Conservation (phyloP, 2,797 vertebrate species). For the Garrulus glandarius region DNA sequence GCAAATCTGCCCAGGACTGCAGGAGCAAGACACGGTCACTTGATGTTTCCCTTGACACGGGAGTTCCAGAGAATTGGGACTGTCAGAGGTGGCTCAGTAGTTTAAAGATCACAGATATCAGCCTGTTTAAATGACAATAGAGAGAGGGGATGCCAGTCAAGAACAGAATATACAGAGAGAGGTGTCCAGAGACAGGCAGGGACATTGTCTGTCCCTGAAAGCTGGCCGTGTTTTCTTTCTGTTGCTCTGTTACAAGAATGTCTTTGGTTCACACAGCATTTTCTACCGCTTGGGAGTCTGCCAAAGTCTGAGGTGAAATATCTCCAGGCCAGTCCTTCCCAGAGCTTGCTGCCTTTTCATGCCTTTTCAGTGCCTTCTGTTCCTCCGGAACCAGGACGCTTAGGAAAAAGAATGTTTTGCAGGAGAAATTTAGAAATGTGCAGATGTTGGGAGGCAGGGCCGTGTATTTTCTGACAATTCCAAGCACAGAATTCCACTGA, state of each 20-base stretch:
- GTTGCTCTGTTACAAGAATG: background rate
- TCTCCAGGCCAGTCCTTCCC: background rate
- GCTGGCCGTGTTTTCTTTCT: background rate
- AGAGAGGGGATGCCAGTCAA: background rate
- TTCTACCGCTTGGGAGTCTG: background rate
- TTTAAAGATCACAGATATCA: background rate
- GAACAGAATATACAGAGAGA: background rate
- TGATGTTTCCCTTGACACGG: background rate
- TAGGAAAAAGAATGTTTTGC: background rate
- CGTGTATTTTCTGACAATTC: background rate
- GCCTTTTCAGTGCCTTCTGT: background rate
- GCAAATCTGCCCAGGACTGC: background rate
- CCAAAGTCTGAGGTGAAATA: background rate
- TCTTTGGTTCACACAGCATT: background rate
- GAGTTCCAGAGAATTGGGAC: background rate
- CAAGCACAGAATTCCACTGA: background rate
- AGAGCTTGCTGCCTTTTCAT: background rate
- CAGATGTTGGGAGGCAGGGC: background rate
- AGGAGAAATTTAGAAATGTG: background rate
- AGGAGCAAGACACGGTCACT: background rate
- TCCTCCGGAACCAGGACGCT: background rate
- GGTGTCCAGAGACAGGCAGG: background rate
- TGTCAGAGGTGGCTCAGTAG: background rate
- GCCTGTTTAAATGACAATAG: background rate
- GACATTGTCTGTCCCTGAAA: background rate